Base-by-base conservation (phyloP, 2,113 vertebrate species). In the Saccopteryx leptura region DNA sequence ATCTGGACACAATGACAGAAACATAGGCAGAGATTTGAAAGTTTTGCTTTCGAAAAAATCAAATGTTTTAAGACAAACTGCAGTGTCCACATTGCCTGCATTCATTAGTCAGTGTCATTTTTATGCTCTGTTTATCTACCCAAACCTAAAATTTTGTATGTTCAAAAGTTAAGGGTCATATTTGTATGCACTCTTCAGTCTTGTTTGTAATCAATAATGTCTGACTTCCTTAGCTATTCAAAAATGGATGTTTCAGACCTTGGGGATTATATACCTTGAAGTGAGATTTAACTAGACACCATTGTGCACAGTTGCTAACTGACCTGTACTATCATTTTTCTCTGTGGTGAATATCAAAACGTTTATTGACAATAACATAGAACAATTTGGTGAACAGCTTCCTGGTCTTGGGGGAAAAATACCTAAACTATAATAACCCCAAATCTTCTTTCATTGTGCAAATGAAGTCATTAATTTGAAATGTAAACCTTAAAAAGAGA, bases 71-170 rank as follows among this genome's bases (percentile, higher is more conserved):
- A 81, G 31, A 69, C 79, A 94, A 82, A 58, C 19, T 61, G 4
- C 19, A 48, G 33, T 85, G 78, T 48, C 71, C 1, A 28, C 58
- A 63, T 88, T 92, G 66, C 46, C 23, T 69, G 3, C 14, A 61
- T 76, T 71, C 31, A 78, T 84, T 91, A 75, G 65, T 65, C 52
- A 88, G 9, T 88, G 82, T 85, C 68, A 68, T 68, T 79, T 87
- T 76, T 61, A 23, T 71, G 26, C 60, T 89, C 48, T 87, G 14
- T 79, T 87, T 90, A 52, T 71, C 60, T 81, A 85, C 15, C 68
- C 56, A 95, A 92, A 81, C 24, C 14, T 71, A 96, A 94, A 87
- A 69, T 87, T 71, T 86, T 58, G 86, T 94, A 85, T 93, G 93
- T 93, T 58, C n/a, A 61, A 71, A 96, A 91, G 54, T 86, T 74